Base-by-base conservation (phyloP, 2,888 invertebrate genomes). In the Holacanthella duospinosa region DNA sequence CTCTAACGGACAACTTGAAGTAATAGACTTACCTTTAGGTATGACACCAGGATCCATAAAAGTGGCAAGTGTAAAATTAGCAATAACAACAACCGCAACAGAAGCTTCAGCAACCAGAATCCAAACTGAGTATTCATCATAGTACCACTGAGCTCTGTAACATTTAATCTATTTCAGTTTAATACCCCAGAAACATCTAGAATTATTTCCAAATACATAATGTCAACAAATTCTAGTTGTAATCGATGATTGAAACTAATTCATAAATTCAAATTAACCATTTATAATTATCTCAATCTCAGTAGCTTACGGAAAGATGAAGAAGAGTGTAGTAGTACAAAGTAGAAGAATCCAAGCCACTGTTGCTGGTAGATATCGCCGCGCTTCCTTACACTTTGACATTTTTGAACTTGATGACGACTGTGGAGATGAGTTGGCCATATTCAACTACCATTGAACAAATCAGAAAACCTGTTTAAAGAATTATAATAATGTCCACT, bases 11-110 rank as follows among this genome's bases (percentile, higher is more conserved):
- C 9, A 36, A 36, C 6, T 36, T 36, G 36, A 16, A 12, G 6
- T 2, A 60, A n/a, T n/a, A n/a, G n/a, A 44, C 43, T 74, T 79
- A 94, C 95, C 95, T 87, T 91, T 93, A 77, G 95, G 95, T 83
- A 96, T 95, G 71, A 94, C 88, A 76, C 96, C 97, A 77, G 96
- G 96, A 81, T 97, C 96, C 94, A 97, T 96, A 80, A 96, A 95
- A 76, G 97, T 97, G 74, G 99, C 96, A 81, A 97, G 83, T 74
- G 93, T 92, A 80, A 99, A 95, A 84, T 99, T 99, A 80, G 95
- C 90, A 80, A 97, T 82, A 76, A 97, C 96, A 82, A 96, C 94
- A 80, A 97, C 87, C 74, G 95, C 92, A 77, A 99, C 86, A 74
- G 96, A 85, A 74, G 89, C 93, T 83, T 97, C 94, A 77, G 87